Evolutionary conservation across 2,888 invertebrate species (phyloP).

Genomic region (Chaitophorus viminalis): DNA sequence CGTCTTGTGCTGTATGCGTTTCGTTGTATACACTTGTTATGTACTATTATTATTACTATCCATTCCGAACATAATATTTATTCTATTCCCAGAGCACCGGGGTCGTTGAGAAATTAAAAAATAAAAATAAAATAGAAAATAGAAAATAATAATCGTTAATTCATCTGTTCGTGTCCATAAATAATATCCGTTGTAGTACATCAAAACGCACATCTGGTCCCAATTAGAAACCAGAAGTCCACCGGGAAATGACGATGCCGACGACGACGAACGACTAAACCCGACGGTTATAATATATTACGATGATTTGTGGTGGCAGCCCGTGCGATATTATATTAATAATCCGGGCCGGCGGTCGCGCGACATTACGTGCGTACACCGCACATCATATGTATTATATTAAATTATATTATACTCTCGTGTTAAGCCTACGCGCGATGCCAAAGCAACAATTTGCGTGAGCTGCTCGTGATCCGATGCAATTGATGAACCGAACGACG

Average conservation of each 20-base stretch:
- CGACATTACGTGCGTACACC: background rate
- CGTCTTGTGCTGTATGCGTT: background rate
- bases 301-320: conserved; percentile 44
- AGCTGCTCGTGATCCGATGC: background rate
- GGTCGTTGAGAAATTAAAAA: conserved; percentile 24
- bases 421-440: no score
- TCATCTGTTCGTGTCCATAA: conserved; percentile 50
- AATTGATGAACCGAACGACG: background rate
- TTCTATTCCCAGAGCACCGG: background rate
- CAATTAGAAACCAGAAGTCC: conserved; percentile 51
- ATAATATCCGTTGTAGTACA: conserved; percentile 9
- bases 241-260: conserved; percentile 27
- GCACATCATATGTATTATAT: no score
- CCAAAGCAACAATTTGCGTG: background rate
- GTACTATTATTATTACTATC: background rate
- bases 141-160: conserved; percentile 36
- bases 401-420: no score
- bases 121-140: background rate
- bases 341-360: background rate
- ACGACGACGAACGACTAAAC: background rate
- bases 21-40: background rate
- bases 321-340: conserved; percentile 5
- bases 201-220: conserved; percentile 37
- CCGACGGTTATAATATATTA: background rate
- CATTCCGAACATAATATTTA: background rate